Base-by-base conservation (phyloP, 2,888 invertebrate genomes). In the Abrostola tripartita region DNA sequence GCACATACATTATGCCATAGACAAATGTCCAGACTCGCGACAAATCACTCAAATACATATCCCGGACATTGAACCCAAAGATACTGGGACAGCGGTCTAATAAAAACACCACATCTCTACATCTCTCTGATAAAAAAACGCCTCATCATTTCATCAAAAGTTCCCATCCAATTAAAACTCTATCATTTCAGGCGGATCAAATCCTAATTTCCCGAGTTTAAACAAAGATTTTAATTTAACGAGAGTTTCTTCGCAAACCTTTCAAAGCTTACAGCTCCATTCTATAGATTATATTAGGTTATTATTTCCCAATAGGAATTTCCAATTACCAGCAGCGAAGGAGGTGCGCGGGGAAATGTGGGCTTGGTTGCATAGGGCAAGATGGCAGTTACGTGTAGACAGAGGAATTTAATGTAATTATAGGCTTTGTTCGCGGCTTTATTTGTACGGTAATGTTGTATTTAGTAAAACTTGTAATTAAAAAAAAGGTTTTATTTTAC, bases 181-280 rank as follows among this genome's bases (percentile, higher is more conserved):
- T 4, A 5, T 41, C 11, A 10, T 42, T 8, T 11, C 37, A 6
- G 58, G 6, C 14, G n/a, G 9, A 38, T 42, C 6, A 0, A 51
- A 61, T 65, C 38, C 47, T 65, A 44, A 70, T 67, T 61, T 54
- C 63, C 50, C 55, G 52, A 41, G 59, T 63, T 64, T 59, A 60
- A 68, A 64, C 61, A 75, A 52, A 1, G n/a, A 56, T 67, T 71
- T 78, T 55, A 40, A 78, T 67, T 74, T 59, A 12, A 12, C 9
- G 0, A 24, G 8, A 41, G 8, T 42, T 54, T 12, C 44, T 8
- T 12, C 24, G 24, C 9, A 12, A 14, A 7, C 12, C 44, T 52
- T 41, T 35, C 5, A 14, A 35, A 37, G 9, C 0, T 36, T 1
- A n/a, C 11, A 9, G 47, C 10, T 38, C 11, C 12, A 12, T 37